Evolutionary conservation across 2,113 vertebrate genomes (phyloP).

Genomic region (Megaceryle torquata): DNA sequence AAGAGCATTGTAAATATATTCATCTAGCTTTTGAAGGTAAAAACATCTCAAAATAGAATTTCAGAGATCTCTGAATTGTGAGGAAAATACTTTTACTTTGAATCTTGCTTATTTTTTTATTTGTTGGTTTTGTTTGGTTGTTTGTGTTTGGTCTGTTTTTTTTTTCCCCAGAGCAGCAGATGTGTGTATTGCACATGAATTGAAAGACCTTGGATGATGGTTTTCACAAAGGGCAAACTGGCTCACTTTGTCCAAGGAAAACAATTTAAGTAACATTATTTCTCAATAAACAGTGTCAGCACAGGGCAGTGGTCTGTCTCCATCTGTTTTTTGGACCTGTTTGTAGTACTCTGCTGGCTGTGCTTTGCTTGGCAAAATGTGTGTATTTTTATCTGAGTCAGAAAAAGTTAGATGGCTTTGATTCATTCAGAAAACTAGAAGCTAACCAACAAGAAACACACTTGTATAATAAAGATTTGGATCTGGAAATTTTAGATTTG

Average conservation of each 20-base stretch:
- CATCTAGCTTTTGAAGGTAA: not conserved
- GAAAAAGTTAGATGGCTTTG: not conserved
- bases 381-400: not conserved
- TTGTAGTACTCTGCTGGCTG: not conserved
- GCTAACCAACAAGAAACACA: not conserved
- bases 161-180: not conserved
- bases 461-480: not conserved
- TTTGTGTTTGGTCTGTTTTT: not conserved
- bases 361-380: not conserved
- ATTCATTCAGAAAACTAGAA: slow-evolving; percentile 6
- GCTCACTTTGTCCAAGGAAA: not conserved
- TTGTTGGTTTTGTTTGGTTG: too few species aligned
- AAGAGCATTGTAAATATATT: not conserved
- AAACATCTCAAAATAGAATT: not conserved
- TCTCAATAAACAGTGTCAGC: not conserved
- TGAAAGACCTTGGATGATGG: not conserved
- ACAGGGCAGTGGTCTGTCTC: not conserved
- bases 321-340: not conserved
- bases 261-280: not conserved
- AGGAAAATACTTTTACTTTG: not conserved
- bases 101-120: not conserved
- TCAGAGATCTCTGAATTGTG: not conserved
- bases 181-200: not conserved
- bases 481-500: not conserved
- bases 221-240: not conserved